Percentiles rank a stretch among this genome's conserved stretches.
phyloP scores from a whole-genome alignment of 2,888 invertebrate species.

The Brachyptera putata region DNA sequence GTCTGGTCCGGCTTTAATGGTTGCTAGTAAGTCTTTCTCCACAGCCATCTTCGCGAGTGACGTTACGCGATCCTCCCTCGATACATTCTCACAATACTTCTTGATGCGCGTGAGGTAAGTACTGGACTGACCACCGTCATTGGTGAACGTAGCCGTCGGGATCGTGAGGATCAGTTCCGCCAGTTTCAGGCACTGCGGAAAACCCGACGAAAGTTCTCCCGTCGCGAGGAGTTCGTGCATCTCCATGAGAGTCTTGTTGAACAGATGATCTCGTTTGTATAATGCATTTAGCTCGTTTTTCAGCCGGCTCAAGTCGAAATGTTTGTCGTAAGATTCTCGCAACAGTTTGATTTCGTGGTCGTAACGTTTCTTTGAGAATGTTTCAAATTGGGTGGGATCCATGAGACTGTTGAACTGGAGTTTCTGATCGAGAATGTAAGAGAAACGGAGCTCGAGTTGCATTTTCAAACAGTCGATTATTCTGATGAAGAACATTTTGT shows the following conservation, averaged over 20 bases:
- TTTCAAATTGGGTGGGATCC: background rate
- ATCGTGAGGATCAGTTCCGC: background rate
- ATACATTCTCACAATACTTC: background rate
- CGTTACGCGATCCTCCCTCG: background rate
- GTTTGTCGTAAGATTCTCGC: constrained; percentile 1
- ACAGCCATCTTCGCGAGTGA: constrained; percentile 11
- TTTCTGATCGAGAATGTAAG: background rate
- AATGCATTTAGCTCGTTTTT: constrained; percentile 5
- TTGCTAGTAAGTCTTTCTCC: constrained; percentile 6
- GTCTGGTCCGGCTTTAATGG: background rate
- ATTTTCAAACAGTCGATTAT: constrained; percentile 2
- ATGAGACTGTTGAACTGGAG: constrained; percentile 12
- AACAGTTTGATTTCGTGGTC: background rate
- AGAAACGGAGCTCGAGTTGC: constrained; percentile 5
- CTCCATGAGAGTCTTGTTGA: background rate
- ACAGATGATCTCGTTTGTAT: background rate
- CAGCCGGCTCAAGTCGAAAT: constrained; percentile 8
- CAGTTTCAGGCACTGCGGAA: background rate
- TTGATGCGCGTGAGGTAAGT: background rate
- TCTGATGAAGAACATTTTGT: constrained; percentile 1
- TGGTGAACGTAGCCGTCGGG: background rate
- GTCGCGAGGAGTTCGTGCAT: background rate
- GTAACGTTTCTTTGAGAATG: background rate
- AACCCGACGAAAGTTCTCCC: background rate
- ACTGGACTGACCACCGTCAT: background rate